Percentiles rank a stretch among this genome's conserved stretches.
Conservation (phyloP, 2,113 vertebrate species). For the Kryptolebias marmoratus region DNA sequence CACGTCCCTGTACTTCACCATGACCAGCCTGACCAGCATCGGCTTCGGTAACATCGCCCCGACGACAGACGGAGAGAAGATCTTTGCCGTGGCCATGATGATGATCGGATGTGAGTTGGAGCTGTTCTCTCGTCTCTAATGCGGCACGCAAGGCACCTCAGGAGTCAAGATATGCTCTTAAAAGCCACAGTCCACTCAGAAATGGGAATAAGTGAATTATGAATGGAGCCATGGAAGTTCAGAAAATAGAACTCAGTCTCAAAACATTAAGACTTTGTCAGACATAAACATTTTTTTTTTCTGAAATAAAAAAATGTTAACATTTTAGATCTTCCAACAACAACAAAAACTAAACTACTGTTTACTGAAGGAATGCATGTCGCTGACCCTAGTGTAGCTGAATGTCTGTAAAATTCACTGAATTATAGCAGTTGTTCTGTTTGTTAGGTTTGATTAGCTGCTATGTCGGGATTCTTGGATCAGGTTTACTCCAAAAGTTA, state of each 20-base stretch:
- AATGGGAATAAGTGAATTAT: conserved; percentile 49
- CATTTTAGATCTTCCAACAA: too few relatives aligned
- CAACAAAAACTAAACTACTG: too few relatives aligned
- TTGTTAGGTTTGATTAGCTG: too few relatives aligned
- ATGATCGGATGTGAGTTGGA: conserved; percentile 99
- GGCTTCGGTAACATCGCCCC: conserved; percentile 98
- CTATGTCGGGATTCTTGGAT: too few relatives aligned
- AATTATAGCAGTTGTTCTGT: too few relatives aligned
- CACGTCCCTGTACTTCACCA: conserved; percentile 96
- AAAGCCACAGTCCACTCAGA: conserved; percentile 36
- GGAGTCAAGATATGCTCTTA: conserved; percentile 42
- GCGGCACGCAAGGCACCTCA: conserved; percentile 29
- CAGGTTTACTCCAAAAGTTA: too few relatives aligned
- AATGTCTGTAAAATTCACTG: too few relatives aligned
- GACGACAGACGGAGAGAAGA: conserved; percentile 97
- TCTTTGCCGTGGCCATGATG: conserved; percentile 99
- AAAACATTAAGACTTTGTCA: too few relatives aligned
- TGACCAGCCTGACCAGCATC: conserved; percentile 98
- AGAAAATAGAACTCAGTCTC: conserved; percentile 20
- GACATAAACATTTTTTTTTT: too few relatives aligned
- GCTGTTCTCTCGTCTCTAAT: conserved; percentile 23
- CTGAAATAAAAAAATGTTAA: too few relatives aligned
- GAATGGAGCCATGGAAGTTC: conserved; percentile 7
- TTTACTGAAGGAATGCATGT: too few relatives aligned
- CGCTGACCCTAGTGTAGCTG: too few relatives aligned